phyloP scores from a whole-genome alignment of 1,140 invertebrate species.

The Anastrepha ludens region DNA sequence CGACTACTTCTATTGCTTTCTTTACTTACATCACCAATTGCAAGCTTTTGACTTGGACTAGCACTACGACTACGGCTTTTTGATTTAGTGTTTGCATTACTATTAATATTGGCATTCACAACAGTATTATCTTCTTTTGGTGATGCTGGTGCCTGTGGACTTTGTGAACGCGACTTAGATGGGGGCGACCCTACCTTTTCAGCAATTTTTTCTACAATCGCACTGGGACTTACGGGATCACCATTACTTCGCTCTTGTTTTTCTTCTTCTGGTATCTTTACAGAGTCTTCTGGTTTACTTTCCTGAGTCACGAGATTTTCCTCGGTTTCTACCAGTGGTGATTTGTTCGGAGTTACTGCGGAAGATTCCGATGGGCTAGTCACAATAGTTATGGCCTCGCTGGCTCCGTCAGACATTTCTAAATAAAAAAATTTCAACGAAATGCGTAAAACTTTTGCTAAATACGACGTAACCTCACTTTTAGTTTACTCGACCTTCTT shows the following conservation, averaged over 20 bases:
- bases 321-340: background rate
- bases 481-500: background rate
- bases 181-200: slow-evolving; percentile 33
- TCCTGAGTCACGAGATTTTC: background rate
- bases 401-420: background rate
- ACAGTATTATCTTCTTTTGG: slow-evolving; percentile 4
- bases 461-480: slow-evolving; percentile 9
- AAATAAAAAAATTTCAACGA: background rate
- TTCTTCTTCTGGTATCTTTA: slow-evolving; percentile 31
- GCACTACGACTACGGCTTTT: slow-evolving; percentile 58
- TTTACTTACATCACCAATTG: background rate
- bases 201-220: slow-evolving; percentile 19
- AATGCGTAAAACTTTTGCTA: slow-evolving; percentile 13
- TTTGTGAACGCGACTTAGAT: slow-evolving; percentile 54
- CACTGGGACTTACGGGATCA: background rate
- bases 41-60: slow-evolving; percentile 43
- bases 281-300: background rate
- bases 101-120: slow-evolving; percentile 1
- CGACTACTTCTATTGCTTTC: slow-evolving; percentile 62
- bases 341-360: background rate
- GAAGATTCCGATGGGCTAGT: background rate
- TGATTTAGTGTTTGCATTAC: slow-evolving; percentile 1
- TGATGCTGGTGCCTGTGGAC: slow-evolving; percentile 32
- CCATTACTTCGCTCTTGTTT: background rate
- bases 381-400: background rate